Evolutionary conservation across 2,888 invertebrate genomes (phyloP).

Genomic region (Sepiola atlantica): DNA sequence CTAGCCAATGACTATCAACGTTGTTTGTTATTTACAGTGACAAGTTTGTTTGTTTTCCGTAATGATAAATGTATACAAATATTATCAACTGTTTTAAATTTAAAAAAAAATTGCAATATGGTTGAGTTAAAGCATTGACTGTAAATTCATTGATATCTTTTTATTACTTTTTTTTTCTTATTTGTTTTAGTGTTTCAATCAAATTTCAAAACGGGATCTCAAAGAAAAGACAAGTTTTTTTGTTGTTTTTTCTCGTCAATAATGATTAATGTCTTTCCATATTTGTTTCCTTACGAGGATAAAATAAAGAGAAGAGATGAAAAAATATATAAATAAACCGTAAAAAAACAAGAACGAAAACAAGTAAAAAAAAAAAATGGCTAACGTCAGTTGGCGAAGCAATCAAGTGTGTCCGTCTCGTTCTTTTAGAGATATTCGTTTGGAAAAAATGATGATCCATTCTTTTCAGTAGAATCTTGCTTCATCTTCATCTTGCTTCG

Average conservation of each 20-base stretch:
- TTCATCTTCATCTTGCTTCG: neutral
- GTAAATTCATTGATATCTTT: neutral
- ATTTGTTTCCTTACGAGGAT: neutral
- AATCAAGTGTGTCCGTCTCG: neutral
- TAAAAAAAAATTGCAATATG: neutral
- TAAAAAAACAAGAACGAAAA: neutral
- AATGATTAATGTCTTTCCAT: constrained; percentile 32
- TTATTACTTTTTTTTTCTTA: neutral
- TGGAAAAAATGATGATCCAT: neutral
- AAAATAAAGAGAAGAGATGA: too few species aligned
- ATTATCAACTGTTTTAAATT: neutral
- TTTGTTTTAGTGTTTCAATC: neutral
- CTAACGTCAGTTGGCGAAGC: neutral
- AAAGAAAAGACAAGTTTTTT: neutral
- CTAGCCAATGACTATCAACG: too few species aligned
- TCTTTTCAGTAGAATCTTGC: neutral
- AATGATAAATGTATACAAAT: neutral
- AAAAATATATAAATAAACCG: too few species aligned
- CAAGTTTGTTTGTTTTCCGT: neutral
- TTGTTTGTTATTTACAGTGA: too few species aligned
- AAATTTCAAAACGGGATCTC: neutral
- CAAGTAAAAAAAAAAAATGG: neutral
- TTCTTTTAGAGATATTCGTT: neutral
- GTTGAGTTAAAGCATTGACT: neutral
- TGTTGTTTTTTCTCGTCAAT: neutral